Evolutionary conservation across 2,797 vertebrate genomes (phyloP).

Genomic region (Tapirus indicus): DNA sequence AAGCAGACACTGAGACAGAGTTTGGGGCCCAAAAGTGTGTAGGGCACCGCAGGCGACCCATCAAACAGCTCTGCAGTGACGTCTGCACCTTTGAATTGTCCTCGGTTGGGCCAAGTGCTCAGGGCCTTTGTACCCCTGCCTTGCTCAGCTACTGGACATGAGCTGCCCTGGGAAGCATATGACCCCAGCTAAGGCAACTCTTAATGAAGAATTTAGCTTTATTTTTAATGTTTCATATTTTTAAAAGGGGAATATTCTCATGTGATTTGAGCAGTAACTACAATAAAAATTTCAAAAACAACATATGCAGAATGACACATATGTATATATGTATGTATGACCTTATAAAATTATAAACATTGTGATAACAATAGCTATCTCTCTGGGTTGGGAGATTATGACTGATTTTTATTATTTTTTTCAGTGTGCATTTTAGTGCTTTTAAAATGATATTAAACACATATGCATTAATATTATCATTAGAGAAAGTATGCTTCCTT

Average conservation of each 20-base stretch:
- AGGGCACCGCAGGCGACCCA: neutral
- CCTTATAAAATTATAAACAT: neutral
- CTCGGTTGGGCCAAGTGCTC: neutral
- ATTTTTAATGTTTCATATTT: neutral
- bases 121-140: fast-evolving
- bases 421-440: neutral
- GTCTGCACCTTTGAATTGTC: neutral
- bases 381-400: neutral
- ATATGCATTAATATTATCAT: neutral
- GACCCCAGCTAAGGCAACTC: neutral
- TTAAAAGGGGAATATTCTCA: neutral
- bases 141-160: neutral
- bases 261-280: neutral
- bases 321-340: neutral
- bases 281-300: neutral
- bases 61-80: fast-evolving
- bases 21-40: neutral
- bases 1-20: neutral
- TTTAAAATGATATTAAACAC: neutral
- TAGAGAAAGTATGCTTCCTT: neutral
- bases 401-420: neutral
- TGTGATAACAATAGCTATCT: neutral
- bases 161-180: fast-evolving
- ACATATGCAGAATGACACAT: neutral
- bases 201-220: neutral